Percentiles rank a stretch among this genome's conserved stretches.
Conservation (phyloP, 2,797 vertebrate genomes). For the Halcyon chelicuti region DNA sequence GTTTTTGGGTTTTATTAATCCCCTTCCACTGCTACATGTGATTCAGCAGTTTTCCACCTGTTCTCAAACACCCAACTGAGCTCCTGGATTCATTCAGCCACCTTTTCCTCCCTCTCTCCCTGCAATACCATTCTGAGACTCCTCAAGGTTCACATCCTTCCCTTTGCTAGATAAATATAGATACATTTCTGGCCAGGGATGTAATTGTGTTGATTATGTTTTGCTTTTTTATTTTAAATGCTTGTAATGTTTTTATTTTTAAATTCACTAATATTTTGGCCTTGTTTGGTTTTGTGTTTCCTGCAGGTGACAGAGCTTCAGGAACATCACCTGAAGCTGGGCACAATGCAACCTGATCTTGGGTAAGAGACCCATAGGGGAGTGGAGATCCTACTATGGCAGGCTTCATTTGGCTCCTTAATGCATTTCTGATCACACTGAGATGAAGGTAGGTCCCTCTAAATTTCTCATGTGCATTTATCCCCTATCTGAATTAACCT, state of each 20-base stretch:
- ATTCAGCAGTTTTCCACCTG: slow-evolving; percentile 19
- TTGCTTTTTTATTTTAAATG: neutral
- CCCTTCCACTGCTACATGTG: neutral
- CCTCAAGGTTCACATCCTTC: neutral
- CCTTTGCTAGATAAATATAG: neutral
- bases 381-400: neutral
- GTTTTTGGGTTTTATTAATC: slow-evolving; percentile 34
- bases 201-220: neutral
- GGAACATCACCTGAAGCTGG: slow-evolving; percentile 5
- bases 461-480: neutral
- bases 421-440: neutral
- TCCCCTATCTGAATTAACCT: neutral
- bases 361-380: slow-evolving; percentile 31
- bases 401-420: neutral
- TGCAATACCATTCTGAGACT: neutral
- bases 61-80: neutral
- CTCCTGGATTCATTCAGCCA: slow-evolving; percentile 8
- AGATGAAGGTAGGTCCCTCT: neutral
- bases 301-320: slow-evolving; percentile 52
- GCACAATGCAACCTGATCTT: slow-evolving; percentile 33
- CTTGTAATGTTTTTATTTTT: neutral
- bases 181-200: neutral
- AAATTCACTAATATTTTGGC: neutral
- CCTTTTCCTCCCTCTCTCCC: neutral
- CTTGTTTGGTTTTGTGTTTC: neutral